phyloP scores from a whole-genome alignment of 1,140 invertebrate species.

The Drosophila fuyamai region DNA sequence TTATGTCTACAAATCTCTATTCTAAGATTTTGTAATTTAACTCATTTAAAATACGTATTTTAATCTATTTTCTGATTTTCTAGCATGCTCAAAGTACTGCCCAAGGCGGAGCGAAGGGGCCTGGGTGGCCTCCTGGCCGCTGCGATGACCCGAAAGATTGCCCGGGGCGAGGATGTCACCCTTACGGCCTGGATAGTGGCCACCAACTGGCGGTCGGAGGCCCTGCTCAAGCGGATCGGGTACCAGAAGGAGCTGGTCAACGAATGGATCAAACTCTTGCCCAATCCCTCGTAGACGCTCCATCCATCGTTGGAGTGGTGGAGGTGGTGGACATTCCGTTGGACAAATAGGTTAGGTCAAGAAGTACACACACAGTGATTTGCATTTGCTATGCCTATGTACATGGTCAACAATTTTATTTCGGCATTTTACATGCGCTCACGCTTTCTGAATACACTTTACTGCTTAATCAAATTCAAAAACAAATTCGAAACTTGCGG shows the following conservation, averaged over 20 bases:
- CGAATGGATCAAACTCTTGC: slow-evolving; percentile 74
- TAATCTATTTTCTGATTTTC: slow-evolving; percentile 8
- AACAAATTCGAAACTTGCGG: slow-evolving; percentile 31
- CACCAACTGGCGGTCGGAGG: slow-evolving; percentile 66
- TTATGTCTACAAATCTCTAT: too few relatives aligned
- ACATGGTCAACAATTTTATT: slow-evolving; percentile 71
- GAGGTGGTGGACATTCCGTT: not conserved
- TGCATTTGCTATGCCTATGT: slow-evolving; percentile 51
- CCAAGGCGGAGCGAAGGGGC: slow-evolving; percentile 65
- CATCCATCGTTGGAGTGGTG: not conserved
- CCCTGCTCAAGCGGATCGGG: slow-evolving; percentile 61
- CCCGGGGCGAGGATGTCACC: slow-evolving; percentile 49
- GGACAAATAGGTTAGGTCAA: slow-evolving; percentile 3
- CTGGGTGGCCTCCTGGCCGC: slow-evolving; percentile 63
- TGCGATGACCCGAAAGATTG: slow-evolving; percentile 56
- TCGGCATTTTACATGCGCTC: slow-evolving; percentile 23
- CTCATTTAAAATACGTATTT: too few relatives aligned
- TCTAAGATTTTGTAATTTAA: too few relatives aligned
- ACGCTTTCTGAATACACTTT: slow-evolving; percentile 48
- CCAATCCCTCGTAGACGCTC: slow-evolving; percentile 1
- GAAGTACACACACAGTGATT: slow-evolving; percentile 2
- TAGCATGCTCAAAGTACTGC: slow-evolving; percentile 71
- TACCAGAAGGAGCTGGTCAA: slow-evolving; percentile 54
- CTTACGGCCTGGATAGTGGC: slow-evolving; percentile 72
- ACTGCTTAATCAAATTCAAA: slow-evolving; percentile 48